Evolutionary conservation across 2,113 vertebrate genomes (phyloP).

Genomic region (Pterocles orientalis): DNA sequence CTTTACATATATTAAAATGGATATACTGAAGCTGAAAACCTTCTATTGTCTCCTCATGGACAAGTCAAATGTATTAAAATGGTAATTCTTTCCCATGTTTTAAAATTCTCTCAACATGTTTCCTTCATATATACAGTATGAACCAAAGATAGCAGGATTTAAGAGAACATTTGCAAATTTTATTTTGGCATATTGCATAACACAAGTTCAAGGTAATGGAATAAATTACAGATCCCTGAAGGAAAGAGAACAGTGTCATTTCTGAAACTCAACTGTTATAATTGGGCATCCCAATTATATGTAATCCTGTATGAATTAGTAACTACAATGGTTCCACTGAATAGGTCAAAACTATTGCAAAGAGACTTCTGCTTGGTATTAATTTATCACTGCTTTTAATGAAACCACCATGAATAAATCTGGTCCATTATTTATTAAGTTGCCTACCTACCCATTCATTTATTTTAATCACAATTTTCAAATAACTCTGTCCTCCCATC

Average conservation of each 20-base stretch:
- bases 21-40: constrained; percentile 64
- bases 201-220: neutral
- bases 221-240: constrained; percentile 63
- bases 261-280: constrained; percentile 49
- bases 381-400: constrained; percentile 44
- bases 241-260: constrained; percentile 58
- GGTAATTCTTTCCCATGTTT: constrained; percentile 66
- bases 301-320: constrained; percentile 63
- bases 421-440: constrained; percentile 5
- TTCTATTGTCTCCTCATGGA: constrained; percentile 55
- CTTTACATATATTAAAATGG: constrained; percentile 60
- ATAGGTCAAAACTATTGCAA: constrained; percentile 53
- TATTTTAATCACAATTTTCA: neutral
- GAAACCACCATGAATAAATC: neutral
- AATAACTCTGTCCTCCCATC: neutral
- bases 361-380: constrained; percentile 25
- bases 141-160: constrained; percentile 62
- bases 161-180: constrained; percentile 60
- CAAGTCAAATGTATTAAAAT: constrained; percentile 73
- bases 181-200: constrained; percentile 51
- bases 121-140: constrained; percentile 14
- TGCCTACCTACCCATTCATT: neutral
- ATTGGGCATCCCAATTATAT: constrained; percentile 61
- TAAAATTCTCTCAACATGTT: constrained; percentile 68
- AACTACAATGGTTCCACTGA: constrained; percentile 45